Evolutionary conservation across 2,888 invertebrate genomes (phyloP).

Genomic region (Rhopalosiphum nymphaeae): DNA sequence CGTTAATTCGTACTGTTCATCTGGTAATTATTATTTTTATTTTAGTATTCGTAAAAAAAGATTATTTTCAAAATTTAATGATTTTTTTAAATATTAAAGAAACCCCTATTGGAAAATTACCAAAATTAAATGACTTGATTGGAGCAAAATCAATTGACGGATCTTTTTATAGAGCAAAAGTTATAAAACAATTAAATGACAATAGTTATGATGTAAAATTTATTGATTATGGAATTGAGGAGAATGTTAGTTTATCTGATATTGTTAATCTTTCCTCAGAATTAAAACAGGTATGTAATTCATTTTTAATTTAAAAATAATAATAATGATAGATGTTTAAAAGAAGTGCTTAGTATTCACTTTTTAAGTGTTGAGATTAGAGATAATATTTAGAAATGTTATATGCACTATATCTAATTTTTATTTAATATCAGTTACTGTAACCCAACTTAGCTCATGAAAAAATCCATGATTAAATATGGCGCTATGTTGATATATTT

Average conservation of each 20-base stretch:
- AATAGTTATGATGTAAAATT: constrained; percentile 49
- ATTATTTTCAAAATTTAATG: background rate
- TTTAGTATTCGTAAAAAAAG: background rate
- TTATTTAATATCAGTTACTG: background rate
- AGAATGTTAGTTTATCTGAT: constrained; percentile 44
- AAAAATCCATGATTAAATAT: background rate
- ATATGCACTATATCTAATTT: background rate
- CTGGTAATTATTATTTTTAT: constrained; percentile 32
- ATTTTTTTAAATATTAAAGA: background rate
- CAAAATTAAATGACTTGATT: constrained; percentile 46
- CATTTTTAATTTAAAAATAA: background rate
- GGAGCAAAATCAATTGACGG: constrained; percentile 54
- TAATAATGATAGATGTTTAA: background rate
- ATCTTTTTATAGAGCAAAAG: constrained; percentile 46
- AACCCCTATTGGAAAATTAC: constrained; percentile 36
- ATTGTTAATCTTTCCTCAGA: constrained; percentile 43
- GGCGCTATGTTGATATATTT: background rate
- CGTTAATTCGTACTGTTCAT: constrained; percentile 37
- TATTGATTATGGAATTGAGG: constrained; percentile 55
- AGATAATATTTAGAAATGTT: background rate
- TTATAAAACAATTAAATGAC: constrained; percentile 38
- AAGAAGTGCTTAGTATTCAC: background rate
- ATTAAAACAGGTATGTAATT: constrained; percentile 40
- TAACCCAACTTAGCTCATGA: background rate
- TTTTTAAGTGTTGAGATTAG: background rate